Percentiles rank a stretch among this genome's conserved stretches.
Conservation (phyloP, 2,888 invertebrate species). For the Trisateles emortualis region DNA sequence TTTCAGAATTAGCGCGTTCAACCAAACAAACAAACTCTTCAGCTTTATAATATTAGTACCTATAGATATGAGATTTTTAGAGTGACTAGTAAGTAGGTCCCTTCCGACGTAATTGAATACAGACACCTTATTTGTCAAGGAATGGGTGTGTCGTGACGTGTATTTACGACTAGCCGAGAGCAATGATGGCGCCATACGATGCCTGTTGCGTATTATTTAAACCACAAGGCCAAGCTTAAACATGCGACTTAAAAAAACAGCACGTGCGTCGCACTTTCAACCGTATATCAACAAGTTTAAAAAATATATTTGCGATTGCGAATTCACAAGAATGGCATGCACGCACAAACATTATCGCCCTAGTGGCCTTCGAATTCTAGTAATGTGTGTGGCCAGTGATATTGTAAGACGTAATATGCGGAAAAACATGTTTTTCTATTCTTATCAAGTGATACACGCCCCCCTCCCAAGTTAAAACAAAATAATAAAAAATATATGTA, state of each 20-base stretch:
- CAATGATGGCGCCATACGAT: constrained; percentile 58
- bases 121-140: constrained; percentile 75
- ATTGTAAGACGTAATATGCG: constrained; percentile 46
- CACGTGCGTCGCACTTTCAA: constrained; percentile 60
- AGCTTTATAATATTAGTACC: too few relatives aligned
- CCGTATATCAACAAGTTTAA: constrained; percentile 58
- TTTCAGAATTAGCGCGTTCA: too few relatives aligned
- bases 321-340: constrained; percentile 43
- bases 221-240: constrained; percentile 72
- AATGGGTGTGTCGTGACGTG: constrained; percentile 85
- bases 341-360: constrained; percentile 66
- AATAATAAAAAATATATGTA: not conserved
- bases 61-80: too few relatives aligned
- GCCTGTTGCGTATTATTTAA: constrained; percentile 80
- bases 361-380: constrained; percentile 62
- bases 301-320: constrained; percentile 47
- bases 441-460: constrained; percentile 30
- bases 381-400: constrained; percentile 60
- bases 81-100: too few relatives aligned
- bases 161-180: constrained; percentile 63
- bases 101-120: constrained; percentile 59
- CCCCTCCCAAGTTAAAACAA: constrained; percentile 8
- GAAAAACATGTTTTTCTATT: constrained; percentile 64
- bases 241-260: constrained; percentile 55
- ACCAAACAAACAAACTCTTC: too few relatives aligned